Conservation (phyloP, 1,140 invertebrate genomes). For the Ruditapes philippinarum region DNA sequence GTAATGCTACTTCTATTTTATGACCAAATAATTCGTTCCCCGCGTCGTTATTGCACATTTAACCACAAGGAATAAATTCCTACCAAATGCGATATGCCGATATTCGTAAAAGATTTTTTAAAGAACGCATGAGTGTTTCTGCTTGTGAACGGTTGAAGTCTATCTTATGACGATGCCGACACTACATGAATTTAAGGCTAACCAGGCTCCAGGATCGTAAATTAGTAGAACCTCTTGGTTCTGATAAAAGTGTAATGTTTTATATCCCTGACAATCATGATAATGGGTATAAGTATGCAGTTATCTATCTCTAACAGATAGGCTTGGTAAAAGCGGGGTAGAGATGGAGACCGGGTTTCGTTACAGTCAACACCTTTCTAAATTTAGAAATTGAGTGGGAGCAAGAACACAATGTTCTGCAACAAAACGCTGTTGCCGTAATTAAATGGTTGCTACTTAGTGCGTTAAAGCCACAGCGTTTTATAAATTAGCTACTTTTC, state of each 20-base stretch:
- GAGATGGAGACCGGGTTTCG: not conserved
- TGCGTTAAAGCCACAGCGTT: too few species aligned
- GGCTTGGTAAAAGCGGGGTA: not conserved
- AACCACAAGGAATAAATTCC: constrained; percentile 47
- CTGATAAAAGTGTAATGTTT: constrained; percentile 64
- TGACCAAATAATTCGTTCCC: constrained; percentile 57
- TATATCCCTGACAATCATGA: constrained; percentile 41
- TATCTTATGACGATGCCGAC: constrained; percentile 20
- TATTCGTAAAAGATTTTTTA: constrained; percentile 7
- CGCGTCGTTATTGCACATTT: constrained; percentile 59
- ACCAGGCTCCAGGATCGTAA: constrained; percentile 38
- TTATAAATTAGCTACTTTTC: too few species aligned
- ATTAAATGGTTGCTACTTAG: too few species aligned
- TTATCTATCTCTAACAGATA: constrained; percentile 43
- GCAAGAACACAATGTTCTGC: too few species aligned
- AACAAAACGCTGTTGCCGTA: too few species aligned
- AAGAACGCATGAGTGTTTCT: not conserved
- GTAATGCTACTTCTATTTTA: constrained; percentile 46
- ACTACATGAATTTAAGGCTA: constrained; percentile 22
- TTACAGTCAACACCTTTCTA: not conserved
- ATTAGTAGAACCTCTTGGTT: constrained; percentile 49
- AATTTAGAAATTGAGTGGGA: not conserved
- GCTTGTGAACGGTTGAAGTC: not conserved
- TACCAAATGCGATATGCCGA: constrained; percentile 46
- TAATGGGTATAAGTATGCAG: constrained; percentile 51